Evolutionary conservation across 2,797 vertebrate genomes (phyloP), one percentile per base, ranked within the genome.

Genomic region (Benthosema pterotum): DNA sequence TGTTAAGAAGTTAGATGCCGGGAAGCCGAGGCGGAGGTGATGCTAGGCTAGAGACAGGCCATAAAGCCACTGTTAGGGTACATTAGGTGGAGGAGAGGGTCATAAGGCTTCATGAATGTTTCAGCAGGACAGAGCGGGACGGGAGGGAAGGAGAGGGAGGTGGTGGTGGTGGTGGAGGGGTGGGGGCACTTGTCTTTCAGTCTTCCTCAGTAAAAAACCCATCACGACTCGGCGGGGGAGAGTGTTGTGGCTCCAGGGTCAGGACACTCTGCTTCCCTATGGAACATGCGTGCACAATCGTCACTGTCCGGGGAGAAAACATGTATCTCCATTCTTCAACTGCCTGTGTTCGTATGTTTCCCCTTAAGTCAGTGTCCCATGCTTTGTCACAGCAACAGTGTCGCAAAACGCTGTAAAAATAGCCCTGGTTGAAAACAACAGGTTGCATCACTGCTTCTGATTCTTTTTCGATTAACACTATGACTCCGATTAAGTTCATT

Each of bases 1-100:
- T 88, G 90, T 91, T 89, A 91, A 89, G 79, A 76, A 88, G 90
- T 92, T 92, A 92, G 91, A 93, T 91, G 91, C 87, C 74, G 42
- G 90, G 86, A 90, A 88, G 80, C 68, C 84, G 85, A 77, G 11
- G 78, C 75, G 79, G 84, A 91, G 89, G 88, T 91, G 88, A 62
- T 46, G 87, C 90, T 89, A 88, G 84, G 86, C 88, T 90, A 89
- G 77, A 88, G 82, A 67, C 73, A 72, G 74, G 83, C 87, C 79
- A 83, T 91, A 89, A 91, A 90, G 88, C 78, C 81, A 46, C 78
- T 87, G 85, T 89, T 92, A 91, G 85, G 89, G 82, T 90, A 91
- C 89, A 92, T 90, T 91, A 90, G 69, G 71, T 86, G 76, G 75
- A 87, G 86, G 82, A 88, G 83, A 89, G 82, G 91, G 79, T 84